phyloP scores from a whole-genome alignment of 2,113 vertebrate genomes.

The Anolis carolinensis region DNA sequence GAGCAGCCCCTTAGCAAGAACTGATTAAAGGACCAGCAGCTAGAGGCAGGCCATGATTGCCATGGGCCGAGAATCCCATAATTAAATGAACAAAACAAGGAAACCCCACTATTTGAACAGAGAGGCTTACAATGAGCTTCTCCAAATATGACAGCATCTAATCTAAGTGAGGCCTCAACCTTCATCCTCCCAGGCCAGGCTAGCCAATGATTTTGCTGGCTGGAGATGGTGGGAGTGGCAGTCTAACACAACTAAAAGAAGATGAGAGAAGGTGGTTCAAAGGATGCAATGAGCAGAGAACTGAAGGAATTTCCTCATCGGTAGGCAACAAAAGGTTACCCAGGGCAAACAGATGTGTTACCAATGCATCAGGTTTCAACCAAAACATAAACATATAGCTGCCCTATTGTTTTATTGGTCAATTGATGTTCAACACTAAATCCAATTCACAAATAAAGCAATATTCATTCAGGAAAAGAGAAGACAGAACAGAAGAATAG shows the following conservation, averaged over 20 bases:
- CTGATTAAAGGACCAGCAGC: slow-evolving; percentile 25
- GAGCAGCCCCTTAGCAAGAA: not conserved
- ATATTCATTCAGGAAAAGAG: too few relatives aligned
- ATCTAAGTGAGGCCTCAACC: not conserved
- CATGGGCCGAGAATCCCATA: not conserved
- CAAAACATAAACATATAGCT: not conserved
- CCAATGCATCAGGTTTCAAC: not conserved
- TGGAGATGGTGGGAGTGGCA: not conserved
- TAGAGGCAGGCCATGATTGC: not conserved
- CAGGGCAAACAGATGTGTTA: not conserved
- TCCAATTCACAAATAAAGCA: too few relatives aligned
- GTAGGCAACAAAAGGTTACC: not conserved
- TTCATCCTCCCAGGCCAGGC: not conserved
- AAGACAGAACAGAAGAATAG: too few relatives aligned
- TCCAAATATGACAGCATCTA: not conserved
- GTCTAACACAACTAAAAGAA: not conserved
- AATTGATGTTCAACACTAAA: too few relatives aligned
- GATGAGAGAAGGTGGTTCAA: not conserved
- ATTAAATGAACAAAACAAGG: not conserved
- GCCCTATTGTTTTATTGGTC: too few relatives aligned
- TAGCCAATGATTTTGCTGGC: not conserved
- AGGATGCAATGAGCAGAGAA: not conserved
- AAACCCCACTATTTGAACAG: not conserved
- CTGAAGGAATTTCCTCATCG: not conserved
- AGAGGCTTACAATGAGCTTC: not conserved